Base-by-base conservation (phyloP, 2,113 vertebrate species). In the Amphiprion percula region DNA sequence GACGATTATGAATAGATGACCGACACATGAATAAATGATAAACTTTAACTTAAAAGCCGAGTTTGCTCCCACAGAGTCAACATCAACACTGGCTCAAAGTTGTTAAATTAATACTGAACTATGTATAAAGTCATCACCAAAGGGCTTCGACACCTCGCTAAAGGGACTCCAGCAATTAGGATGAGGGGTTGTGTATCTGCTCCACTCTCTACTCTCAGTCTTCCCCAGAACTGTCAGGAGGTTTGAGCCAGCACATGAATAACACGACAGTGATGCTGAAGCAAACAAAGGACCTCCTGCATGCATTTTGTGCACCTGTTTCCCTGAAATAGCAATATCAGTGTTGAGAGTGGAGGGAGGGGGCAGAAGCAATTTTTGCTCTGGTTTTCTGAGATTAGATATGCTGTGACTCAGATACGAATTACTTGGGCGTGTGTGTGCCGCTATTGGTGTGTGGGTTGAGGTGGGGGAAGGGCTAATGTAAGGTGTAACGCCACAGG, bases 301-400 rank as follows among this genome's bases (percentile, higher is more conserved):
- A 17, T 79, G 84, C 62, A 10, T 82, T 74, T 44, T 58, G 72
- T 65, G 61, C 74, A 85, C 70, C 79, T 84, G 72, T 81, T 80
- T 37, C 64, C 72, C 84, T 68, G 74, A 87, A 88, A 84, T 77
- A 73, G 83, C 56, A 85, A 63, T 2, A 59, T 65, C 64, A 87
- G 81, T 66, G 77, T 80, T 60, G 74, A 30, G n/a, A 60, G 62
- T 52, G 49, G 9, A 52, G 46, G 33, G 37, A 5, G 9, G 17
- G 24, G 49, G 68, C 81, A 87, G 71, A 91, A 79, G 84, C 83
- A 68, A 90, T 90, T 87, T 26, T 79, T 70, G 60, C 82, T 87
- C 76, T 87, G 86, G 64, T 87, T 86, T 60, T 71, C 69, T 74
- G 78, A 88, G 90, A 87, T 92, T 91, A 91, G 87, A 90, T 85